Conservation (phyloP, 37 sponge, comb jelly and placozoan species). For the Spongilla lacustris region DNA sequence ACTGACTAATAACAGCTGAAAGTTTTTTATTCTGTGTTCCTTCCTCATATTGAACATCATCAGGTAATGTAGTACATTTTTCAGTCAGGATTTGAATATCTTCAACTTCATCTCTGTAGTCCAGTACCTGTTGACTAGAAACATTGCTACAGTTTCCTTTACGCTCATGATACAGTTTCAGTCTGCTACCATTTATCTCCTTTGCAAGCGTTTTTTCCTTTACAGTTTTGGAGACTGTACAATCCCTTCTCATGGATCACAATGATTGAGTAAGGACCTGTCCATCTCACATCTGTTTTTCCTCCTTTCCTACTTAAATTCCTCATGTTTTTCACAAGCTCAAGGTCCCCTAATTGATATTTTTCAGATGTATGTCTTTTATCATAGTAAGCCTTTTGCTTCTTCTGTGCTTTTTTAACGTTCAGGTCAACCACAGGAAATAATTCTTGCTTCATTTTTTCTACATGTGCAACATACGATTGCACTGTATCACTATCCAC, state of each 20-base stretch:
- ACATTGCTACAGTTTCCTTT: not conserved
- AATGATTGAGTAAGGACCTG: not conserved
- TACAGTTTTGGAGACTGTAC: not conserved
- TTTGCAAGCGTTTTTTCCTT: not conserved
- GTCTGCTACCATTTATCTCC: not conserved
- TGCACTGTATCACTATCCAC: not conserved
- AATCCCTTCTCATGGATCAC: not conserved
- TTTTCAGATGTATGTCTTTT: slow-evolving; percentile 3
- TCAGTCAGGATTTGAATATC: not conserved
- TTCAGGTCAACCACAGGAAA: slow-evolving; percentile 1
- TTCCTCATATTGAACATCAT: not conserved
- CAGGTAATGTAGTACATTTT: not conserved
- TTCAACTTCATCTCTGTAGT: not conserved
- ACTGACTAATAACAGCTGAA: not conserved
- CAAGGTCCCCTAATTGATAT: slow-evolving; percentile 21
- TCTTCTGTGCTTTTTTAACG: slow-evolving; percentile 25
- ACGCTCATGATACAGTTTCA: not conserved
- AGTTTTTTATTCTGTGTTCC: not conserved
- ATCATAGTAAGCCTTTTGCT: slow-evolving; percentile 54
- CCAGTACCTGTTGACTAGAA: not conserved
- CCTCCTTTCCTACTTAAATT: not conserved
- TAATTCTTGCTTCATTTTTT: not conserved
- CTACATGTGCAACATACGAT: not conserved
- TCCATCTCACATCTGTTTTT: not conserved
- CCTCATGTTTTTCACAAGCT: not conserved